Percentiles rank a stretch among this genome's conserved stretches.
These are phyloP conservation scores for Neotoxoptera formosana DNA, from an alignment of 1,140 invertebrate species.

Conservation along the genomic window DNA sequence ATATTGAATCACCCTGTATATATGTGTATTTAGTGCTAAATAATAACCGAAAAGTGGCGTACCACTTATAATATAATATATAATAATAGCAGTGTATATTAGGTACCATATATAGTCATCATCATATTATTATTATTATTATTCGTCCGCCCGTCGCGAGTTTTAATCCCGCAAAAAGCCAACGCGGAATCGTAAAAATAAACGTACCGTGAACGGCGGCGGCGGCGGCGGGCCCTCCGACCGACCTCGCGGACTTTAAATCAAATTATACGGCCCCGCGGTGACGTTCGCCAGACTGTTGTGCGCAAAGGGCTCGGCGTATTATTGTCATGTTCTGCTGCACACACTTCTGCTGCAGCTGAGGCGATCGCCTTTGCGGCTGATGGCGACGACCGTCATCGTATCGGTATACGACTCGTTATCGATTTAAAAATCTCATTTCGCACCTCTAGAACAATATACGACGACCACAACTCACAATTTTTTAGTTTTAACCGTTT, in stretches of 20 bases:
- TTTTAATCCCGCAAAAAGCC: constrained; percentile 49
- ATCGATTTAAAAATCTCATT: background rate
- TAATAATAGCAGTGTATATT: constrained; percentile 1
- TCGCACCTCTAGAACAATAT: too few relatives aligned
- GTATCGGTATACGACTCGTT: too few relatives aligned
- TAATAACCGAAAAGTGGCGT: background rate
- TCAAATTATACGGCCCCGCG: constrained; percentile 26
- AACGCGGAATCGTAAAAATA: constrained; percentile 39
- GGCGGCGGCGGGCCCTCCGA: background rate
- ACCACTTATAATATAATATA: background rate
- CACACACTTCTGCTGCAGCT: background rate
- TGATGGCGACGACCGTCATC: too few relatives aligned
- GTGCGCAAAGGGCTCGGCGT: background rate
- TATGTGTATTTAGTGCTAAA: background rate
- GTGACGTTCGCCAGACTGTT: constrained; percentile 32
- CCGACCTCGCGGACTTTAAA: background rate
- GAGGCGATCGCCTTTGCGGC: too few relatives aligned
- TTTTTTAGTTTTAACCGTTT: too few relatives aligned
- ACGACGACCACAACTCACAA: too few relatives aligned
- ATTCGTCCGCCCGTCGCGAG: background rate
- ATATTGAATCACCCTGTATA: too few relatives aligned
- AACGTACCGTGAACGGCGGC: constrained; percentile 18
- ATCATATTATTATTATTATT: too few relatives aligned
- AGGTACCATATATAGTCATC: background rate
- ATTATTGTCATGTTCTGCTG: background rate